A percentile compares a stretch with the other conserved stretches of the same genome.
Conservation (phyloP, 2,113 vertebrate genomes). For the Hemiprocne comata region DNA sequence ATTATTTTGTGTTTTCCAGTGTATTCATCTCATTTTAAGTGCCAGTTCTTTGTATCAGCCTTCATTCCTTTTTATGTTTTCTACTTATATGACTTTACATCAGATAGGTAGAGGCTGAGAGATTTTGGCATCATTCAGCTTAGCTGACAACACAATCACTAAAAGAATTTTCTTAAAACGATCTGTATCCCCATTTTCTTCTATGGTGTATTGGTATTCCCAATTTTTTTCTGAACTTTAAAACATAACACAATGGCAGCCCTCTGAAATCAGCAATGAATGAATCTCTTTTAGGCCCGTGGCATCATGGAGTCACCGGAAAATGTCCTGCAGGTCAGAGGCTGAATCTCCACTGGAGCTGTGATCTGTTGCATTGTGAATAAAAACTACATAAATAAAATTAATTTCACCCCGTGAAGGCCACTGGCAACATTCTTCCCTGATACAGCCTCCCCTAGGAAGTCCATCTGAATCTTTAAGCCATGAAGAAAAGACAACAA, state of each 20-base stretch:
- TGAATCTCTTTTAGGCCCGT: not conserved
- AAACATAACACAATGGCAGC: not conserved
- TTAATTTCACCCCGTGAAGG: conserved; percentile 3
- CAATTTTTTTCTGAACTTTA: not conserved
- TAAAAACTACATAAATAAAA: not conserved
- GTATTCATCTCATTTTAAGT: not conserved
- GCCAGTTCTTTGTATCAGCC: not conserved
- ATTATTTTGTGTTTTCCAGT: not conserved
- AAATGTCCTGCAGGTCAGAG: not conserved
- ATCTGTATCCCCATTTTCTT: not conserved
- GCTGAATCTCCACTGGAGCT: not conserved
- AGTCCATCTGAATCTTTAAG: conserved; percentile 21
- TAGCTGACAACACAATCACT: not conserved
- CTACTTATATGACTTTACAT: not conserved
- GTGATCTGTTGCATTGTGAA: not conserved
- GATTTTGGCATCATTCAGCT: not conserved
- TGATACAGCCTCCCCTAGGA: not conserved
- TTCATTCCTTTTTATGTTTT: not conserved
- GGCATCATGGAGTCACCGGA: not conserved
- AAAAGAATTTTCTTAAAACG: not conserved
- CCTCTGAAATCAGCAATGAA: not conserved
- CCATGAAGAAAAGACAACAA: conserved; percentile 36
- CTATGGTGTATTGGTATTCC: not conserved
- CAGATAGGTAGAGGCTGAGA: not conserved
- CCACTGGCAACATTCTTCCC: not conserved